These are phyloP conservation scores for Leptobrachium leishanense DNA, from an alignment of 2,113 vertebrate species.

Conservation along the genomic window DNA sequence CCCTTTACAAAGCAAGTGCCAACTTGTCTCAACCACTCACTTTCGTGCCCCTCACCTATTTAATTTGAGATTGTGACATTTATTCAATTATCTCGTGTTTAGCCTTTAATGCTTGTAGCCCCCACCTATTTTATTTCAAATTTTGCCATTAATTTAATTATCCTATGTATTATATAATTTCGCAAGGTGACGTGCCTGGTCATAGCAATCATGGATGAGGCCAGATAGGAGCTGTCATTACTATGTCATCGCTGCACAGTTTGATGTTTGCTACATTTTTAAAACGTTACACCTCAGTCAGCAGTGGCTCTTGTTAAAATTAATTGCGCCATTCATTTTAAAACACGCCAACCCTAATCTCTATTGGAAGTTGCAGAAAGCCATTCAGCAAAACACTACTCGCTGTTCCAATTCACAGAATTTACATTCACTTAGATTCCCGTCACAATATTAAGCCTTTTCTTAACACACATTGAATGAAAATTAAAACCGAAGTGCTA, in stretches of 20 bases:
- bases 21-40: not conserved
- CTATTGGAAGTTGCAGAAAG: not conserved
- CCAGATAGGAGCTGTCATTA: not conserved
- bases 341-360: not conserved
- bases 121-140: slow-evolving; percentile 12
- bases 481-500: not conserved
- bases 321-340: slow-evolving; percentile 3
- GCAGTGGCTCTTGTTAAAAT: not conserved
- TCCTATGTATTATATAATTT: not conserved
- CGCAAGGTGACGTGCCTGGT: not conserved
- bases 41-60: not conserved
- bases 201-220: slow-evolving; percentile 1
- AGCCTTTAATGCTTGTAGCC: not conserved
- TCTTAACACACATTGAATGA: not conserved
- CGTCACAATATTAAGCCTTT: not conserved
- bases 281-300: slow-evolving; percentile 1
- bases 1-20: slow-evolving; percentile 3
- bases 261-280: slow-evolving; percentile 6
- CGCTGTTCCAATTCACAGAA: not conserved
- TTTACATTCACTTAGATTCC: not conserved
- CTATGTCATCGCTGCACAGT: not conserved
- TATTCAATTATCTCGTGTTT: slow-evolving; percentile 21
- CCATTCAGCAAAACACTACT: slow-evolving; percentile 2
- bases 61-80: slow-evolving; percentile 14
- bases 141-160: slow-evolving; percentile 16